Percentiles rank a stretch among this genome's conserved stretches.
Conservation (phyloP, 2,113 vertebrate species). For the Canis aureus region DNA sequence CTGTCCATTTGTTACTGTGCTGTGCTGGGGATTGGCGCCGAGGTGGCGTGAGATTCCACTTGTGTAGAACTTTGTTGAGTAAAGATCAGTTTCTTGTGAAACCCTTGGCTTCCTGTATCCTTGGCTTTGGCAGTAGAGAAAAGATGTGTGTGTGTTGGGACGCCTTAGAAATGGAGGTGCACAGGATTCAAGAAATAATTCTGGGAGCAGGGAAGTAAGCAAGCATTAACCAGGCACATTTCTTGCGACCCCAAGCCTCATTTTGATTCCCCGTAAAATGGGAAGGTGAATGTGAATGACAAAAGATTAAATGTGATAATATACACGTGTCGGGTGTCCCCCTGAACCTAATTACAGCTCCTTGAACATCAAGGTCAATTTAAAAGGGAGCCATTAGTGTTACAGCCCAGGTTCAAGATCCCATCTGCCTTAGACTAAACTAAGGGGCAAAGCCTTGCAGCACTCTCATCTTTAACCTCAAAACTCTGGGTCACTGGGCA, state of each 20-base stretch:
- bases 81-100: slow-evolving; percentile 88
- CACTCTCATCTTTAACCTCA: background rate
- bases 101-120: slow-evolving; percentile 65
- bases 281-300: background rate
- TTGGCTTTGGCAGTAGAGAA: background rate
- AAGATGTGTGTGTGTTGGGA: background rate
- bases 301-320: background rate
- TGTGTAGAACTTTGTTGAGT: slow-evolving; percentile 89
- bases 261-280: background rate
- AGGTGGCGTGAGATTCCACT: slow-evolving; percentile 87
- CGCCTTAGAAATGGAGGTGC: background rate
- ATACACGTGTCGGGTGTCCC: background rate
- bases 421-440: background rate
- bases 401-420: background rate
- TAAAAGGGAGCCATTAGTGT: background rate
- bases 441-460: background rate
- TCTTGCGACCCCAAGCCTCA: background rate
- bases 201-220: background rate
- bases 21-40: slow-evolving; percentile 87
- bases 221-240: background rate
- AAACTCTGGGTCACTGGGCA: background rate
- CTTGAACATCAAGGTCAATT: background rate
- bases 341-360: background rate
- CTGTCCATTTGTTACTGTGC: slow-evolving; percentile 87
- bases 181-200: background rate